Percentiles rank a stretch among this genome's conserved stretches.
Conservation (phyloP, 2,797 vertebrate genomes). For the Pipistrellus pygmaeus region DNA sequence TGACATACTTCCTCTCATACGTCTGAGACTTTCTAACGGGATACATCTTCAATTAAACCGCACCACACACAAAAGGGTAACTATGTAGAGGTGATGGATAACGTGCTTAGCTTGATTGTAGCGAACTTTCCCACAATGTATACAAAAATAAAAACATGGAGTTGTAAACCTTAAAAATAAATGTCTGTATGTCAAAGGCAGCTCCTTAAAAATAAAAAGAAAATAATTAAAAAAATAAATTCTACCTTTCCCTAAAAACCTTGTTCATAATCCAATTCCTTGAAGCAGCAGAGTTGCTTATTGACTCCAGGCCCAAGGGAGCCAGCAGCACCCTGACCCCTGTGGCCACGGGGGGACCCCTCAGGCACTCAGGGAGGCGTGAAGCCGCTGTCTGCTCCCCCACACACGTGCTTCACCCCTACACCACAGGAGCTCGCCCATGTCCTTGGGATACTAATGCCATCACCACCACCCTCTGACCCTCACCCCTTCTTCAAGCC, state of each 20-base stretch:
- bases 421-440: too few species aligned
- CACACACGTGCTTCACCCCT: not conserved
- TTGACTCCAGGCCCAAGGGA: not conserved
- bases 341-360: too few species aligned
- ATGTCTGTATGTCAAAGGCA: not conserved
- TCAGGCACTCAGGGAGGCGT: not conserved
- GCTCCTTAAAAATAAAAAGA: not conserved
- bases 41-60: not conserved
- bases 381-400: accelerated
- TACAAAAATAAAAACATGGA: not conserved
- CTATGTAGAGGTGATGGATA: not conserved
- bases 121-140: not conserved
- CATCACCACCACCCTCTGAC: not conserved
- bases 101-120: not conserved
- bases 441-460: not conserved
- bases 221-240: not conserved
- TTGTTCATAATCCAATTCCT: not conserved
- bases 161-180: not conserved
- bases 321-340: too few species aligned
- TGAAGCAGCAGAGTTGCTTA: not conserved
- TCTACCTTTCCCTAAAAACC: not conserved
- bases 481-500: not conserved
- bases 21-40: not conserved
- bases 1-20: not conserved
- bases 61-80: not conserved